Evolutionary conservation across 2,113 vertebrate species (phyloP), one percentile per base, ranked within the genome.

Genomic region (Eolophus roseicapilla): DNA sequence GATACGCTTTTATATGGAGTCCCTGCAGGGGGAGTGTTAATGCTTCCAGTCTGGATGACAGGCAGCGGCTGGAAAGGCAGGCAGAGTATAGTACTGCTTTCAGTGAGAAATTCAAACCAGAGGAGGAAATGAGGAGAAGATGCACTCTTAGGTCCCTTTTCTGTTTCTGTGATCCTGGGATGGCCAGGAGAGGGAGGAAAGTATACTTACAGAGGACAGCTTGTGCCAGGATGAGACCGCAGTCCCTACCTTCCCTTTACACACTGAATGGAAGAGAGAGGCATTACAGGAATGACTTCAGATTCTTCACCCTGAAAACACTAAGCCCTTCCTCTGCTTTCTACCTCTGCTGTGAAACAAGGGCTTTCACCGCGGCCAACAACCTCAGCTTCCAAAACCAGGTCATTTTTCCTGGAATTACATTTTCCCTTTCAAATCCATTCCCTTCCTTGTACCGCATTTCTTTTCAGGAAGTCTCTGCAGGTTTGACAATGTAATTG

Each of bases 21-120:
- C 63, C 83, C 90, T 92, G 85, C 75, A 94, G 86, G 68, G 71
- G 78, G 78, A 90, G 70, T 19, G 53, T 85, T 82, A 96, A 85
- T 4, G 37, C 78, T 86, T 89, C 65, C 70, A 81, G 82, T 53
- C 95, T 55, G 21, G 68, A 60, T 68, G 50, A 82, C 19, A 83
- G 55, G 75, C 60, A 92, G 69, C 63, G 88, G n/a, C 63, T 89
- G 59, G 39, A 77, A 91, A 91, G 57, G 71, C 44, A 70, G 55
- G 81, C 47, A 87, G 49, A 33, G 23, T 47, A 14, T 21, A 92
- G 55, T 47, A 62, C 76, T 65, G 55, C n/a, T 89, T 59, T 59
- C 62, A 88, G 57, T 18, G 50, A 88, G 37, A 83, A 90, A 90
- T 63, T 83, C 37, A 50, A 59, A 93, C 53, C 63, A 62, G 0